A percentile compares a stretch with the other conserved stretches of the same genome.
Evolutionary conservation across 2,113 vertebrate species (phyloP).

Genomic region (Nesoenas mayeri): DNA sequence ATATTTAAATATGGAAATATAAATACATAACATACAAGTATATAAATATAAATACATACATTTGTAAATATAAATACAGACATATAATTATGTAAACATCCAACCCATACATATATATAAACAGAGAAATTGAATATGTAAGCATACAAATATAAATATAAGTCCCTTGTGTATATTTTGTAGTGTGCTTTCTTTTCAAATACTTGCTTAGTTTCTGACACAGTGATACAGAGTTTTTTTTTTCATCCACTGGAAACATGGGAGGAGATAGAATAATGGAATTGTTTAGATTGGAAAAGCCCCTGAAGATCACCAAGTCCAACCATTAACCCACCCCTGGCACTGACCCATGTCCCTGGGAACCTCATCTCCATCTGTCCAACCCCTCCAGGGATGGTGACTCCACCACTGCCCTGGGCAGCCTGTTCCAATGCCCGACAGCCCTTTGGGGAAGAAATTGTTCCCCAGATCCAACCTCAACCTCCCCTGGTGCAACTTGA

Average conservation of each 20-base stretch:
- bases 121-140: neutral
- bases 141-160: neutral
- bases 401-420: too few relatives aligned
- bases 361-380: too few relatives aligned
- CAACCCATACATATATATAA: neutral
- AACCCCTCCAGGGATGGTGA: too few relatives aligned
- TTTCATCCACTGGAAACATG: fast-evolving
- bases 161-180: neutral
- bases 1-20: neutral
- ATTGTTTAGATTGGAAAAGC: too few relatives aligned
- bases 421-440: too few relatives aligned
- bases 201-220: neutral
- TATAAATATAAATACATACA: neutral
- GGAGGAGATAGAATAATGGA: too few relatives aligned
- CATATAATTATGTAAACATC: neutral
- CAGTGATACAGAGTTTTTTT: fast-evolving
- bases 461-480: too few relatives aligned
- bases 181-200: neutral
- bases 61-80: neutral
- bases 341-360: too few relatives aligned
- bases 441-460: too few relatives aligned
- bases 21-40: neutral
- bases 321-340: too few relatives aligned
- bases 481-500: too few relatives aligned
- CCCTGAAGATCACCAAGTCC: too few relatives aligned